Evolutionary conservation across 2,888 invertebrate species (phyloP).

Genomic region (Drosophila merina): DNA sequence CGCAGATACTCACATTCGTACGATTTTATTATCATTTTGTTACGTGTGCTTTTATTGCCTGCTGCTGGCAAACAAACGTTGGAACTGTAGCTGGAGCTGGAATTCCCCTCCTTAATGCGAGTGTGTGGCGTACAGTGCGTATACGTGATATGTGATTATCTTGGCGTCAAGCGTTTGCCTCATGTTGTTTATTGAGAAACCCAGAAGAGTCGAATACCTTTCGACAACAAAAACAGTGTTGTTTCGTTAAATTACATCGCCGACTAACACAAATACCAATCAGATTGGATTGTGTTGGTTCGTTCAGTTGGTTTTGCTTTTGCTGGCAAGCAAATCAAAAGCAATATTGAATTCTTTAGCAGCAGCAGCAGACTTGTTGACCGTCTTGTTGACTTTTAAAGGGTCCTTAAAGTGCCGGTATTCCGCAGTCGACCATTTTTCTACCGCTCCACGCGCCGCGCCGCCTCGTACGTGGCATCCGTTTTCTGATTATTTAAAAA

Average conservation of each 20-base stretch:
- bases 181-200: conserved; percentile 45
- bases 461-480: conserved; percentile 63
- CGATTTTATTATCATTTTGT: conserved; percentile 78
- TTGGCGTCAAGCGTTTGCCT: conserved; percentile 42
- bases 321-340: conserved; percentile 43
- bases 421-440: not conserved
- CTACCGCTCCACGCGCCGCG: conserved; percentile 11
- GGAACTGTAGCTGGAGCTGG: conserved; percentile 15
- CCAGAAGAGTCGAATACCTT: conserved; percentile 34
- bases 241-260: conserved; percentile 40
- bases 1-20: conserved; percentile 61
- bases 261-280: conserved; percentile 32
- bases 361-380: conserved; percentile 28
- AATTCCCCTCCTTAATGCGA: conserved; percentile 11
- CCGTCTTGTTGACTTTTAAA: conserved; percentile 47
- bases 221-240: conserved; percentile 38
- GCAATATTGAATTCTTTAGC: conserved; percentile 35
- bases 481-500: conserved; percentile 80
- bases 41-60: conserved; percentile 77
- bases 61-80: conserved; percentile 43
- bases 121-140: conserved; percentile 46
- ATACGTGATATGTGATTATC: conserved; percentile 76
- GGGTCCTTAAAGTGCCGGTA: conserved; percentile 10
- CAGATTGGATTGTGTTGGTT: conserved; percentile 9
- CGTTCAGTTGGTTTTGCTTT: conserved; percentile 3